These are phyloP conservation scores for Clarias laeviceps DNA, from an alignment of 2,797 vertebrate genomes.

Conservation along the genomic window DNA sequence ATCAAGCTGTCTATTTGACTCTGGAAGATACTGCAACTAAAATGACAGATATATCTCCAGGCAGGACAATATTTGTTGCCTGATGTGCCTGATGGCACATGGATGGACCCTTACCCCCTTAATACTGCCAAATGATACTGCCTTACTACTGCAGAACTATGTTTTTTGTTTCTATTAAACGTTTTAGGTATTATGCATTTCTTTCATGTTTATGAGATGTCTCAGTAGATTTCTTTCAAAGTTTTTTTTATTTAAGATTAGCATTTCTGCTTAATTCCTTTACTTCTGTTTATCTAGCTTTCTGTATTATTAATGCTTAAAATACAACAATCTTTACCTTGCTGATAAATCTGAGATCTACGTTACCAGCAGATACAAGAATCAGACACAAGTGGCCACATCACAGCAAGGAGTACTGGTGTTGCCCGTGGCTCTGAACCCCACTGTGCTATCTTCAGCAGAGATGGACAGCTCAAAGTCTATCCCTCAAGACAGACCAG, in stretches of 20 bases:
- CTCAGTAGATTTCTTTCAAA: background rate
- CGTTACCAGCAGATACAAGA: constrained; percentile 6
- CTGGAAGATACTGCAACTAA: too few species aligned
- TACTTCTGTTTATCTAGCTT: background rate
- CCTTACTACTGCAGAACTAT: too few species aligned
- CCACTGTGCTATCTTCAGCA: constrained; percentile 46
- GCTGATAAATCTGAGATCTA: constrained; percentile 14
- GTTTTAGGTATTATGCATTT: constrained; percentile 10
- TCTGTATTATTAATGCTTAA: background rate
- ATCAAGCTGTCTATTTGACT: too few species aligned
- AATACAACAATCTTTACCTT: background rate
- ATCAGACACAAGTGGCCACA: constrained; percentile 13
- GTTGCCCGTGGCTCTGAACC: constrained; percentile 32
- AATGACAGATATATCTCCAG: too few species aligned
- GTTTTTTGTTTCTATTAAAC: constrained; percentile 8
- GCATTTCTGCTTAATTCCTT: constrained; percentile 5
- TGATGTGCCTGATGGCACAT: too few species aligned
- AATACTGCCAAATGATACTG: too few species aligned
- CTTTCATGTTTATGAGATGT: background rate
- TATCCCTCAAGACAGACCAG: constrained; percentile 34
- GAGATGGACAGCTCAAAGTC: constrained; percentile 18
- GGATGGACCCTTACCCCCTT: too few species aligned
- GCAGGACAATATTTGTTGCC: too few species aligned
- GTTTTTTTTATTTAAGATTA: background rate
- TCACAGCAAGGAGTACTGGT: constrained; percentile 26